Base-by-base conservation (phyloP, 2,888 invertebrate genomes). In the Caradrina clavipalpis region DNA sequence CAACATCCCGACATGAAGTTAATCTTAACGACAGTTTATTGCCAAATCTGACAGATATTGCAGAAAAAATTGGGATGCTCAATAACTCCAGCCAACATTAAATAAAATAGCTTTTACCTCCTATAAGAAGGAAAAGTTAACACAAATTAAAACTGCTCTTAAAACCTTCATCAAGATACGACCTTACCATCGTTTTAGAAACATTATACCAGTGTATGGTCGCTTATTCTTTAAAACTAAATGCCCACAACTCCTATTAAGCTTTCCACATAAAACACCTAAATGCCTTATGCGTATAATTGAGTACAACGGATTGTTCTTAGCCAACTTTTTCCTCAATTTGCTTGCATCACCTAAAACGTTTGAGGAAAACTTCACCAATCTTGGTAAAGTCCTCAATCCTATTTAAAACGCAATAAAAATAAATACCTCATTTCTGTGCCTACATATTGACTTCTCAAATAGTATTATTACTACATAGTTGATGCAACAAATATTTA, bases 251-350 rank as follows among this genome's bases (percentile, higher is more conserved):
- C 51, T 22, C 22, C 19, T 35, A 50, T 45, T 17, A 4, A n/a
- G 26, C 13, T 66, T 42, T 49, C 21, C 10, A 47, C 7, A 17
- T 26, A 35, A 35, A 10, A 35, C 11, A n/a, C n/a, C 11, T 35
- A 31, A 2, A 50, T 21, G 42, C 47, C 19, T 17, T 69, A 49
- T n/a, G 11, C 69, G 58, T 57, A 73, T 45, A 50, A 68, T 63
- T 55, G 62, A 21, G 19, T 56, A 59, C 47, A 49, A 47, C n/a
- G 13, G 55, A 56, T 42, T 61, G 50, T 63, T 51, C 15, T 22
- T 19, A 19, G 45, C 45, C 26, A 73, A 62, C 11, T 22, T 76
- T 75, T 78, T 63, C 81, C 77, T 80, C 39, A 45, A 66, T 62
- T 64, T 17, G 42, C 22, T 62, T 70, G 49, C 76, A 55, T 62